Conservation (phyloP, 2,113 vertebrate species). For the Pelecanus crispus region DNA sequence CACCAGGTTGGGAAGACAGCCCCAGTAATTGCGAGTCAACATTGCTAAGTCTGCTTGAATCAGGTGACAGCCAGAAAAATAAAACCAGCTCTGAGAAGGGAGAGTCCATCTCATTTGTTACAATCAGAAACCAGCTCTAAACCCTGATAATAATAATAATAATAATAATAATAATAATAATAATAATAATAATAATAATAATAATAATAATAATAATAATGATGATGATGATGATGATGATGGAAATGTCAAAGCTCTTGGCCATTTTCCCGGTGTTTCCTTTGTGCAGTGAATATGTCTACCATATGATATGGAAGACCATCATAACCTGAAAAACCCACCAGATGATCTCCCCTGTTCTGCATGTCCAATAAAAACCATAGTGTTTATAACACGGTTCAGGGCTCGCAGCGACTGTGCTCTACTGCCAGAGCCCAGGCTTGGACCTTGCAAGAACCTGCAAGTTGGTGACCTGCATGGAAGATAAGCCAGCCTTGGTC, state of each 20-base stretch:
- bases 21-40: neutral
- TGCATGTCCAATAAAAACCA: rapidly evolving
- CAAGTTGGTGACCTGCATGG: rapidly evolving
- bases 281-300: neutral
- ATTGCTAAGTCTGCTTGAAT: neutral
- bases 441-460: neutral
- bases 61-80: neutral
- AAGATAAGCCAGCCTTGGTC: neutral
- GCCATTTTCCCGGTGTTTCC: neutral
- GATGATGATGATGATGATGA: too few relatives aligned
- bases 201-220: too few relatives aligned
- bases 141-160: neutral
- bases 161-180: neutral
- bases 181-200: too few relatives aligned
- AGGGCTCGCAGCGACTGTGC: neutral
- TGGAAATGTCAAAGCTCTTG: neutral
- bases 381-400: neutral
- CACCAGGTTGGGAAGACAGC: neutral
- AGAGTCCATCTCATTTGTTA: neutral
- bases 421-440: neutral
- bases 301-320: neutral
- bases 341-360: neutral
- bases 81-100: neutral
- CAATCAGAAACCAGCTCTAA: neutral
- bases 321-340: neutral